phyloP scores from a whole-genome alignment of 1,140 invertebrate genomes.

The Caenorhabditis remanei region DNA sequence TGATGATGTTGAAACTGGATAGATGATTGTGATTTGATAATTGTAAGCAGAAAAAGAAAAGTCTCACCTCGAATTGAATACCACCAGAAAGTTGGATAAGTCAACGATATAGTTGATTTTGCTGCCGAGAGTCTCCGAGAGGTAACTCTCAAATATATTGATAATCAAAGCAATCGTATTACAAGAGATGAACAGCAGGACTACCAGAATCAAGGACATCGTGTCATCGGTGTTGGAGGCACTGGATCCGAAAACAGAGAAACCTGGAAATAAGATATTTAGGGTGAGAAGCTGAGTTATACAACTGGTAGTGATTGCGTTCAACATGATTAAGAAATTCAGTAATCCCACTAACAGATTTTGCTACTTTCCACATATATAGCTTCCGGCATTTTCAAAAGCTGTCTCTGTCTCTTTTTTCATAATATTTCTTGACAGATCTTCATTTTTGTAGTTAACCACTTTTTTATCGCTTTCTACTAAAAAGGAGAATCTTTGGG shows the following conservation, averaged over 20 bases:
- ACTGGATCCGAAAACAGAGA: constrained; percentile 59
- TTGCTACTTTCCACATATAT: no score
- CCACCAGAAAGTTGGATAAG: constrained; percentile 75
- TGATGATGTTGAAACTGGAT: constrained; percentile 67
- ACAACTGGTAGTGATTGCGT: no score
- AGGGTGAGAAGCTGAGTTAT: constrained; percentile 68
- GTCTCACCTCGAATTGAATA: constrained; percentile 75
- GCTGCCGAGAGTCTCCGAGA: constrained; percentile 68
- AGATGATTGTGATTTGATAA: neutral
- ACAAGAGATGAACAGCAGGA: constrained; percentile 76
- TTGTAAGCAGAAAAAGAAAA: neutral
- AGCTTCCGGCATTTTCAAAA: no score
- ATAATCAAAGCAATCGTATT: constrained; percentile 74
- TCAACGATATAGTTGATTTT: constrained; percentile 77
- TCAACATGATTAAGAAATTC: no score
- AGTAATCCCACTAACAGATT: no score
- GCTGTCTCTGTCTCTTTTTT: no score
- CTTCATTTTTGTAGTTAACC: no score
- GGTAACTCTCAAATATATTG: constrained; percentile 73
- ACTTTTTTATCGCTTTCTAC: no score
- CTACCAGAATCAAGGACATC: constrained; percentile 76
- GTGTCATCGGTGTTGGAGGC: constrained; percentile 70
- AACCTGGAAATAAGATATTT: constrained; percentile 60
- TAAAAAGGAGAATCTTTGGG: no score
- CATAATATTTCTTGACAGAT: no score